Base-by-base conservation (phyloP, 2,113 vertebrate genomes). In the Rhinoderma darwinii region DNA sequence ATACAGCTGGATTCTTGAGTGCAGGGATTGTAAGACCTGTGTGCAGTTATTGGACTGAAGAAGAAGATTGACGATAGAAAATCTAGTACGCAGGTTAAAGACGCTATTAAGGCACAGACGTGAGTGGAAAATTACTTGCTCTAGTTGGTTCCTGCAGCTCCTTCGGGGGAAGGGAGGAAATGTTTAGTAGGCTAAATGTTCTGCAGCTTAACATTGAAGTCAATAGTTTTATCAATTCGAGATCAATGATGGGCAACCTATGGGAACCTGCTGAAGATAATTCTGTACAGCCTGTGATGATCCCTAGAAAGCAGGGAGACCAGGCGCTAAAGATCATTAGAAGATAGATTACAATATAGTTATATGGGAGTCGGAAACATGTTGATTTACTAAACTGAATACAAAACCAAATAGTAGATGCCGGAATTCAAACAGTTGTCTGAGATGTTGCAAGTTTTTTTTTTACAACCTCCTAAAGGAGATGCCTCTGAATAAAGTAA, bases 1-100 rank as follows among this genome's bases (percentile, higher is more conserved):
- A 61, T 27, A 41, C 30, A 56, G 63, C 47, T n/a, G 86, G 41
- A 82, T 88, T 83, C 39, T 84, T 84, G 61, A 84, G 74, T 11
- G 76, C 50, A 82, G 4, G 84, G 14, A n/a, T 82, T 51, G 41
- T 35, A 72, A 84, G 27, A 61, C 56, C 84, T 61, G 56, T 70
- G 76, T 75, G 70, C 22, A 72, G 88, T 73, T 25, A 43, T 18
- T 39, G 56, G 41, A 79, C 66, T 25, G 54, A 88, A 11, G 32
- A 87, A 9, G 80, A 22, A 75, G 77, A 86, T 5, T 37, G 30
- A 73, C 17, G 41, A 51, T 41, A 74, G 70, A 43, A 82, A 54
- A 82, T 47, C n/a, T 51, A 68, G 88, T n/a, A 41, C 39, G 44
- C 22, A 30, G 27, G 66, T 8, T 41, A 37, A 18, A 75, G 32